phyloP scores from a whole-genome alignment of 2,113 vertebrate genomes.

The Probosciger aterrimus region DNA sequence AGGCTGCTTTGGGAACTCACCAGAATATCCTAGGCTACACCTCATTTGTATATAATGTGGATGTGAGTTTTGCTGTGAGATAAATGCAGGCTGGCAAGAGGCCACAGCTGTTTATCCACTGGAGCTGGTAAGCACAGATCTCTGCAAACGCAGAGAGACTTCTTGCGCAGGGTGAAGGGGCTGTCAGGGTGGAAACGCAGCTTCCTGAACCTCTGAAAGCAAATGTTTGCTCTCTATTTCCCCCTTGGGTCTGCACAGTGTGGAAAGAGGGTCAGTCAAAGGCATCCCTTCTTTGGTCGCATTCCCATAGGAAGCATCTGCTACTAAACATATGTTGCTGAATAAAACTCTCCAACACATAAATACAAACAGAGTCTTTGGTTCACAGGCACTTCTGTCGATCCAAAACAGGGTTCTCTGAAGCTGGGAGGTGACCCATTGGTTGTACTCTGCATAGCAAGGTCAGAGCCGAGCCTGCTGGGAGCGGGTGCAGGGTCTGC shows the following conservation, averaged over 20 bases:
- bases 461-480: neutral
- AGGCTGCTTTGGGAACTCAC: neutral
- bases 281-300: neutral
- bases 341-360: neutral
- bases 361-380: neutral
- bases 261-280: constrained; percentile 38
- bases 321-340: constrained; percentile 39
- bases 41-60: neutral
- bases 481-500: rapidly evolving
- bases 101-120: neutral
- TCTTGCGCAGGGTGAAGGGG: neutral
- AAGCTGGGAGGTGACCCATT: neutral
- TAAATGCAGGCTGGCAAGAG: neutral
- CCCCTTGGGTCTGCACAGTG: constrained; percentile 3
- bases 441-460: neutral
- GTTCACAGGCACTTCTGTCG: neutral
- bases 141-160: neutral
- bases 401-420: neutral
- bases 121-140: neutral
- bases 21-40: neutral
- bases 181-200: neutral
- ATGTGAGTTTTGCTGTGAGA: neutral
- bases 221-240: constrained; percentile 34
- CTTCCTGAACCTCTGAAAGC: constrained; percentile 2
- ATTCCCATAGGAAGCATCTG: constrained; percentile 62